Conservation (phyloP, 1,140 invertebrate genomes). For the Bombus haemorrhoidalis region DNA sequence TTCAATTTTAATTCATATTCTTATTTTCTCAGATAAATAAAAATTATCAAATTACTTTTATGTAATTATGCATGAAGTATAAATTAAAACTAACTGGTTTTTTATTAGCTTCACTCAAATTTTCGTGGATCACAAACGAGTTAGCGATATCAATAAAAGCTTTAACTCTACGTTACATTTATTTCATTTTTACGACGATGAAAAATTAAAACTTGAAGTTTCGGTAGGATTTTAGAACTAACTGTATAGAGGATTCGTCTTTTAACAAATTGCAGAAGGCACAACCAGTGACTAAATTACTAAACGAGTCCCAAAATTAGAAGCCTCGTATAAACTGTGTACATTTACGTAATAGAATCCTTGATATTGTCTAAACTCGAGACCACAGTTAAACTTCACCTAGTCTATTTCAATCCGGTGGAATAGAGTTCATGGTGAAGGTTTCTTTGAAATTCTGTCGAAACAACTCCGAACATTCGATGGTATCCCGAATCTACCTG, state of each 20-base stretch:
- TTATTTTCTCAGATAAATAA: not conserved
- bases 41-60: no score
- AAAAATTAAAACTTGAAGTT: not conserved
- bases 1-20: not conserved
- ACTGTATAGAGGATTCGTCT: no score
- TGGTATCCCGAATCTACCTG: no score
- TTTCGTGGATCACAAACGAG: no score
- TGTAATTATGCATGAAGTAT: not conserved
- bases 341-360: not conserved
- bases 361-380: conserved; percentile 7
- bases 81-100: not conserved
- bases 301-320: conserved; percentile 7
- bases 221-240: not conserved
- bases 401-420: not conserved
- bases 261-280: not conserved
- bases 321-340: not conserved
- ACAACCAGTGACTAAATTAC: not conserved
- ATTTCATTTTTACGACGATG: not conserved
- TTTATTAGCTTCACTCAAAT: no score
- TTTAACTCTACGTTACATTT: not conserved
- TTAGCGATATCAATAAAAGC: no score
- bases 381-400: not conserved
- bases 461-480: not conserved
- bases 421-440: not conserved
- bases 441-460: no score